These are phyloP conservation scores for Gorsachius goisagi DNA, from an alignment of 2,113 vertebrate genomes.

Conservation along the genomic window DNA sequence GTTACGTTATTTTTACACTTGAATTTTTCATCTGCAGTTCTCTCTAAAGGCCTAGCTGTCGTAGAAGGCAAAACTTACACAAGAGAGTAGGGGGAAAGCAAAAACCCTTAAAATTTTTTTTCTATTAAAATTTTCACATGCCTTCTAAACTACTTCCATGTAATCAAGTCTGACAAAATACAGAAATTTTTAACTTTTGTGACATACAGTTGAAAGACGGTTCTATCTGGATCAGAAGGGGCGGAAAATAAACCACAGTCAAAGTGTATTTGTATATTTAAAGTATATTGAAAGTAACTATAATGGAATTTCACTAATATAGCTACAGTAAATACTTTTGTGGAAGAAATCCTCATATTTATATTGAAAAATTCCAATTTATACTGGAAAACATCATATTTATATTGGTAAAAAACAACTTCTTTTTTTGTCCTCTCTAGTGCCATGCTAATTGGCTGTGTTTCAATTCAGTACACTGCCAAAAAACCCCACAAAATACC, in stretches of 20 bases:
- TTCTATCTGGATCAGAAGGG: not conserved
- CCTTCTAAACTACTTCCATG: not conserved
- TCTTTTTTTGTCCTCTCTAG: not conserved
- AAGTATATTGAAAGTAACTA: not conserved
- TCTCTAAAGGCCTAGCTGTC: not conserved
- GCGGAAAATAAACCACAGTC: not conserved
- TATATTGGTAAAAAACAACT: fast-evolving
- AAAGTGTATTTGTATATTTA: not conserved
- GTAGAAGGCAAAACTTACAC: not conserved
- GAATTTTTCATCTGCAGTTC: not conserved
- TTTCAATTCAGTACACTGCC: not conserved
- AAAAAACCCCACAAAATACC: not conserved
- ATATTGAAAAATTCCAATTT: not conserved
- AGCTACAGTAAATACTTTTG: not conserved
- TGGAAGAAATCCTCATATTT: not conserved
- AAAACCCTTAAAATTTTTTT: not conserved
- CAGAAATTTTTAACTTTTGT: not conserved
- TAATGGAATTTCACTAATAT: not conserved
- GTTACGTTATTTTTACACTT: not conserved
- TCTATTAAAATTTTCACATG: not conserved
- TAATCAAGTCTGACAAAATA: not conserved
- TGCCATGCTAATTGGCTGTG: fast-evolving
- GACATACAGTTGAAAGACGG: not conserved
- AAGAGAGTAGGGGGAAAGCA: not conserved
- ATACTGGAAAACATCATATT: not conserved